A percentile compares a stretch with the other conserved stretches of the same genome.
phyloP scores from a whole-genome alignment of 1,140 invertebrate genomes.

The Zelostemma sp. region DNA sequence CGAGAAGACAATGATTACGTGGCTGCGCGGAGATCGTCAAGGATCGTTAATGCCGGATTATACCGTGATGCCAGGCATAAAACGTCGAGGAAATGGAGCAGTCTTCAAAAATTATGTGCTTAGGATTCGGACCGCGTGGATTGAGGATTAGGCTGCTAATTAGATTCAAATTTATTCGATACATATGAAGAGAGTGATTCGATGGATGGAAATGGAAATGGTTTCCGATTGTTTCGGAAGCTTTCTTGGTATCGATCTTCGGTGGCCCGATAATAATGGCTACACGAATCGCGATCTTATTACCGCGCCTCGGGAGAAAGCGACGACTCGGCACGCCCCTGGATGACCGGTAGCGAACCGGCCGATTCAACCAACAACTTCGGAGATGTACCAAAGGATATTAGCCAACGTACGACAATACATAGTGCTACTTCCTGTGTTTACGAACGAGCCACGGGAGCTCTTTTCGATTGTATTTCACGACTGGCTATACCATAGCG shows the following conservation, averaged over 20 bases:
- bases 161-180: neutral
- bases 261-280: slow-evolving; percentile 33
- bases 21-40: slow-evolving; percentile 43
- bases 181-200: neutral
- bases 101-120: no score
- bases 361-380: slow-evolving; percentile 44
- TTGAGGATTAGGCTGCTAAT: no score
- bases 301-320: slow-evolving; percentile 46
- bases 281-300: slow-evolving; percentile 41
- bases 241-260: slow-evolving; percentile 20
- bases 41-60: slow-evolving; percentile 37
- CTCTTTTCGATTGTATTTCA: no score
- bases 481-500: no score
- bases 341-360: slow-evolving; percentile 41
- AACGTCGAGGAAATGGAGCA: no score
- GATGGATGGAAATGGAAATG: slow-evolving; percentile 17
- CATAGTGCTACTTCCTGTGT: no score
- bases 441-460: no score
- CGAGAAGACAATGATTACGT: slow-evolving; percentile 40
- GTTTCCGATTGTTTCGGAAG: slow-evolving; percentile 9
- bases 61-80: no score
- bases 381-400: slow-evolving; percentile 48
- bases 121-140: no score
- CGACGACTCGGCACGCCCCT: slow-evolving; percentile 44
- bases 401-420: slow-evolving; percentile 43